These are phyloP conservation scores for Buceros bicornis DNA, from an alignment of 2,797 vertebrate species.

Conservation along the genomic window DNA sequence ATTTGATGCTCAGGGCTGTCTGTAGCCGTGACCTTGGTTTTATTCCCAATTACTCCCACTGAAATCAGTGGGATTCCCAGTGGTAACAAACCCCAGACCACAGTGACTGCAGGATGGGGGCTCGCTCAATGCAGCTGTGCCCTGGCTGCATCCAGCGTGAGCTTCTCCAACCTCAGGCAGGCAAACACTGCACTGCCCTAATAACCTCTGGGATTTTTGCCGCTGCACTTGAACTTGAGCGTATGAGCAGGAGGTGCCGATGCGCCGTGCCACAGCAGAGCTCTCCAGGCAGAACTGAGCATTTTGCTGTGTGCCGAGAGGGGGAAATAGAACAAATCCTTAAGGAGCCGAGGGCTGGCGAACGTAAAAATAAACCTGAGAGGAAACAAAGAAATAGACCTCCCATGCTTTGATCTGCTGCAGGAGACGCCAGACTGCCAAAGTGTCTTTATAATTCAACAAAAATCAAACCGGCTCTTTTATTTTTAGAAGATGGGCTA, in stretches of 20 bases:
- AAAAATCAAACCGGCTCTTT: conserved; percentile 42
- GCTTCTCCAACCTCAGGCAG: neutral
- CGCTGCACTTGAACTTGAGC: neutral
- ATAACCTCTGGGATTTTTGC: neutral
- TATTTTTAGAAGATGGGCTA: conserved; percentile 56
- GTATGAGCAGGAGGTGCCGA: accelerated
- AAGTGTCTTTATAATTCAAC: conserved; percentile 51
- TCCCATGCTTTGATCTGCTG: conserved; percentile 27
- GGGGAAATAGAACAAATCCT: neutral
- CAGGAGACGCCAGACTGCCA: conserved; percentile 47
- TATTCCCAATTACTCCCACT: neutral
- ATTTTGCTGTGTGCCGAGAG: accelerated
- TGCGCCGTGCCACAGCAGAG: neutral
- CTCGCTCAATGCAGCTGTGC: accelerated
- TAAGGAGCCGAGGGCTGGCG: neutral
- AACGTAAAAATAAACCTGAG: neutral
- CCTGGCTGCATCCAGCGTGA: neutral
- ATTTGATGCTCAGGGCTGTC: neutral
- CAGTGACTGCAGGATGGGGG: neutral
- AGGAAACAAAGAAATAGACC: conserved; percentile 13
- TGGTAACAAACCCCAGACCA: neutral
- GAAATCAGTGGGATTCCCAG: neutral
- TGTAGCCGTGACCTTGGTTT: neutral
- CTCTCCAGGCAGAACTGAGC: accelerated
- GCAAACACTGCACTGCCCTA: neutral